Percentiles rank a stretch among this genome's conserved stretches.
Conservation (phyloP, 2,888 invertebrate species). For the Latheticus oryzae region DNA sequence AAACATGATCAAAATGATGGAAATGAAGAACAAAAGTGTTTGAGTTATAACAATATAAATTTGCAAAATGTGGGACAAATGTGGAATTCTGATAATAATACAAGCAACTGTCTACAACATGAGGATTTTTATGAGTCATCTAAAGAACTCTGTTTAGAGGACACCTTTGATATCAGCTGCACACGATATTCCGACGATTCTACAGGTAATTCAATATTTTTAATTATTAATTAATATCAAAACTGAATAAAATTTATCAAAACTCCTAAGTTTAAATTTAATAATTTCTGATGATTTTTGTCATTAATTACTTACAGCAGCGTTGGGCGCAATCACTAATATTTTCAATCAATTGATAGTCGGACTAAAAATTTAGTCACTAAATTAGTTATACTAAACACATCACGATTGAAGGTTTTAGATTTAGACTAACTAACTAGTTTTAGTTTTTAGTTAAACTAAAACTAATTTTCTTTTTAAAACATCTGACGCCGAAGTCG, state of each 20-base stretch:
- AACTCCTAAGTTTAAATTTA: too few species aligned
- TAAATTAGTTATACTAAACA: too few species aligned
- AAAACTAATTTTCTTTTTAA: too few species aligned
- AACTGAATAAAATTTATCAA: conserved; percentile 2
- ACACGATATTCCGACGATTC: conserved; percentile 47
- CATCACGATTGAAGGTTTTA: too few species aligned
- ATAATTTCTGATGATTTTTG: too few species aligned
- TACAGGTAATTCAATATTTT: conserved; percentile 41
- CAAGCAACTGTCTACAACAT: conserved; percentile 9
- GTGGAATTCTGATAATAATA: conserved; percentile 15
- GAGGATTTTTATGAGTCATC: conserved; percentile 17
- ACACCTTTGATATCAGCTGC: conserved; percentile 34
- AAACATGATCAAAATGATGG: conserved; percentile 5
- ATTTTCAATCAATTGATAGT: too few species aligned
- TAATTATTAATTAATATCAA: not conserved
- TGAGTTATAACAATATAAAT: conserved; percentile 8
- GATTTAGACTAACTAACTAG: too few species aligned
- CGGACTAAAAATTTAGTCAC: too few species aligned
- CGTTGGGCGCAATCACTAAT: too few species aligned
- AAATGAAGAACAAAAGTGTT: conserved; percentile 13
- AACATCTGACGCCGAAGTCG: too few species aligned
- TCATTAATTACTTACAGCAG: too few species aligned
- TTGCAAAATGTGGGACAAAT: conserved; percentile 19
- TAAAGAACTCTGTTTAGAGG: conserved; percentile 32
- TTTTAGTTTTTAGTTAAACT: too few species aligned